A percentile compares a stretch with the other conserved stretches of the same genome.
Evolutionary conservation across 2,888 invertebrate species (phyloP).

Genomic region (Pseudanteris insignis): DNA sequence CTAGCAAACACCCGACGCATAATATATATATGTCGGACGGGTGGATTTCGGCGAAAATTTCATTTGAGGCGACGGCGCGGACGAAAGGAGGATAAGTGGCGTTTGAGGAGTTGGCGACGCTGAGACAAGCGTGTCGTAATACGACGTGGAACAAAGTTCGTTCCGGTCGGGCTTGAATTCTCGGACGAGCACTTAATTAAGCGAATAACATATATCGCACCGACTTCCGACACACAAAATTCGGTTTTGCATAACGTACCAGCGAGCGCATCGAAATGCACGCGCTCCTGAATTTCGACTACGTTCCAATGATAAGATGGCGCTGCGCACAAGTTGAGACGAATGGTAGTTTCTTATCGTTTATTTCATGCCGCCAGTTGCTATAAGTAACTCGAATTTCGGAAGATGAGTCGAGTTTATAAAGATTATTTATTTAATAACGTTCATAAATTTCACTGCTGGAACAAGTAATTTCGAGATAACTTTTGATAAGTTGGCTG

Average conservation of each 20-base stretch:
- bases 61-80: constrained; percentile 30
- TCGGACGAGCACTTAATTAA: constrained; percentile 64
- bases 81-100: constrained; percentile 41
- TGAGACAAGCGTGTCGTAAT: constrained; percentile 39
- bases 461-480: too few relatives aligned
- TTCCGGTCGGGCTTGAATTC: constrained; percentile 48
- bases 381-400: constrained; percentile 1
- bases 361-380: constrained; percentile 4
- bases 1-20: constrained; percentile 26
- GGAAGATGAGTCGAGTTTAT: too few relatives aligned
- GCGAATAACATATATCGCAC: constrained; percentile 62
- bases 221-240: constrained; percentile 34
- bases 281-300: too few relatives aligned
- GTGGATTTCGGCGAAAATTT: constrained; percentile 40
- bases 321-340: constrained; percentile 22
- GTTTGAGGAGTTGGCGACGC: constrained; percentile 39
- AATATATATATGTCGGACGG: constrained; percentile 38
- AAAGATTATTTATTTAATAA: too few relatives aligned
- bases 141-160: constrained; percentile 49
- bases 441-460: too few relatives aligned
- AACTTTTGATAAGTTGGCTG: too few relatives aligned
- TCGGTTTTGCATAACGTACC: constrained; percentile 28
- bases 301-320: too few relatives aligned
- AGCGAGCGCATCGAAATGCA: constrained; percentile 22
- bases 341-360: constrained; percentile 19